phyloP scores from a whole-genome alignment of 2,113 vertebrate species.

The Alligator mississippiensis region DNA sequence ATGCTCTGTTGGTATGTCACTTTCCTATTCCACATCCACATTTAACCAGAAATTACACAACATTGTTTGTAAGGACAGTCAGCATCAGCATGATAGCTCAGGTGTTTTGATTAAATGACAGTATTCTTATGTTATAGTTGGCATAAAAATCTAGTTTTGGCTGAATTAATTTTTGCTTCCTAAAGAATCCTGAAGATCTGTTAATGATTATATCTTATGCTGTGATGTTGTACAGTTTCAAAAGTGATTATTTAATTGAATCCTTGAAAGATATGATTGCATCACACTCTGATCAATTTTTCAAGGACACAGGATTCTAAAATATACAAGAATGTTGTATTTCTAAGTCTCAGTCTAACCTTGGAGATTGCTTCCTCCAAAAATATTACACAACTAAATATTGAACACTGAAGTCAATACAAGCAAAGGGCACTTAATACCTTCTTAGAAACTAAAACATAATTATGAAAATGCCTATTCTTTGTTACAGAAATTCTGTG shows the following conservation, averaged over 20 bases:
- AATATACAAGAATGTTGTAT: background rate
- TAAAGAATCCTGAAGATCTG: background rate
- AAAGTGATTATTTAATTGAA: background rate
- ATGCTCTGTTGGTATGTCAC: too few relatives aligned
- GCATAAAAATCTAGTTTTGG: background rate
- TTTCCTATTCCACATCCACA: too few relatives aligned
- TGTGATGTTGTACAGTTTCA: background rate
- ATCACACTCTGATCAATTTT: background rate
- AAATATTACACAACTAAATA: background rate
- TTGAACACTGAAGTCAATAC: background rate
- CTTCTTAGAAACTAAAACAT: background rate
- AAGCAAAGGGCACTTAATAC: background rate
- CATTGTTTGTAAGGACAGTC: too few relatives aligned
- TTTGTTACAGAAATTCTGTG: constrained; percentile 82
- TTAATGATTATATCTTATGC: background rate
- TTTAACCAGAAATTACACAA: too few relatives aligned
- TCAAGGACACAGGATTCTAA: background rate
- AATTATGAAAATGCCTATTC: background rate
- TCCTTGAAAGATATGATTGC: background rate
- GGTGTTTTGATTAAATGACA: too few relatives aligned
- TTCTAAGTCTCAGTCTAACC: background rate
- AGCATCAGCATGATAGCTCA: too few relatives aligned
- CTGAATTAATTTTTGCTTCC: background rate
- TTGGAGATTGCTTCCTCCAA: background rate
- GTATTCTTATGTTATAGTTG: background rate